Evolutionary conservation across 2,113 vertebrate species (phyloP).

Genomic region (Nettapus auritus): DNA sequence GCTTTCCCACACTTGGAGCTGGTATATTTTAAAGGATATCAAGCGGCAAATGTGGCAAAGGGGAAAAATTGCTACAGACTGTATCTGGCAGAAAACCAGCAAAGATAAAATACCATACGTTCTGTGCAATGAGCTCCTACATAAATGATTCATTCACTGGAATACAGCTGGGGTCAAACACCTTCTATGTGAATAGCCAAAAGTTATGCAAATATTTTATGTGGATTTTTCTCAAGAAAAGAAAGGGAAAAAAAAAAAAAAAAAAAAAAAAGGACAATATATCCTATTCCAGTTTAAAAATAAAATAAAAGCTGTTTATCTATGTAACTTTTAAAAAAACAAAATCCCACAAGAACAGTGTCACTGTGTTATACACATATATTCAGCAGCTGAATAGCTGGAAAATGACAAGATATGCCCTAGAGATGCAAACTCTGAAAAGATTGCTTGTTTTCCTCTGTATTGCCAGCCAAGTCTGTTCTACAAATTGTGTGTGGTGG

Average conservation of each 20-base stretch:
- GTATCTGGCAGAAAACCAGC: constrained; percentile 57
- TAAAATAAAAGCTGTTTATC: constrained; percentile 15
- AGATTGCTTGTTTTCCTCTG: constrained; percentile 57
- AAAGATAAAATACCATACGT: constrained; percentile 69
- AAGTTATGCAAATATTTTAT: constrained; percentile 57
- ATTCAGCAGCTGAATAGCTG: constrained; percentile 6
- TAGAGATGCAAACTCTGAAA: constrained; percentile 51
- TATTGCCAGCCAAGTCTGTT: constrained; percentile 51
- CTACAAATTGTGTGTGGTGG: constrained; percentile 37
- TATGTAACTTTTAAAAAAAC: constrained; percentile 40
- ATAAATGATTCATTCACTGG: constrained; percentile 56
- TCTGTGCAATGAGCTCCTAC: constrained; percentile 58
- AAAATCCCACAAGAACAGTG: constrained; percentile 48
- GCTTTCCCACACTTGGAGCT: constrained; percentile 57
- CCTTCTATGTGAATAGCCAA: constrained; percentile 18
- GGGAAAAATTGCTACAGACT: constrained; percentile 61
- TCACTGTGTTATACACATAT: background rate
- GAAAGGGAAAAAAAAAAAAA: background rate
- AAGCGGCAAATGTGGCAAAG: constrained; percentile 55
- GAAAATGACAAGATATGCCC: constrained; percentile 58
- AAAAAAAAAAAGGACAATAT: background rate
- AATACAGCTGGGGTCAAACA: constrained; percentile 46
- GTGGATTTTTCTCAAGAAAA: background rate
- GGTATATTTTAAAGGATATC: constrained; percentile 45
- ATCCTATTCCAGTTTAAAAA: background rate